These are phyloP conservation scores for Sylvietta virens DNA, from an alignment of 2,113 vertebrate species.

Conservation along the genomic window DNA sequence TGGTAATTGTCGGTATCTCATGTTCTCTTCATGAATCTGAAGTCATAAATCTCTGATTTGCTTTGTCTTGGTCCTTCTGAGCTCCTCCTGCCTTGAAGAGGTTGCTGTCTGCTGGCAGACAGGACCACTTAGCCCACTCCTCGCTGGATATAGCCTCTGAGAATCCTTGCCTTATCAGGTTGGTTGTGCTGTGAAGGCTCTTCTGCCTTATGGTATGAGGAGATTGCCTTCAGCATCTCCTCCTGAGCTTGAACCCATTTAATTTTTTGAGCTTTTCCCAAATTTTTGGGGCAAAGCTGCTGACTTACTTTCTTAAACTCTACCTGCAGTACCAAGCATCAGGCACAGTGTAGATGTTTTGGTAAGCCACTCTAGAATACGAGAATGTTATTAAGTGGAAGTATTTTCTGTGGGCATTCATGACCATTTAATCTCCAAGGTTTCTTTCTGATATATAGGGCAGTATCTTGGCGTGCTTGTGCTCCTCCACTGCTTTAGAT, in stretches of 20 bases:
- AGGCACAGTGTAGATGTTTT: background rate
- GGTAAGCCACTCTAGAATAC: background rate
- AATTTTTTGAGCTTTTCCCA: background rate
- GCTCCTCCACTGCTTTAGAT: background rate
- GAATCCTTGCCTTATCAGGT: background rate
- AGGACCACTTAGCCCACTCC: background rate
- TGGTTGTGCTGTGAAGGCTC: background rate
- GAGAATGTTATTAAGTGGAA: background rate
- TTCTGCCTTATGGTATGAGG: background rate
- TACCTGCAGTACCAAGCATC: background rate
- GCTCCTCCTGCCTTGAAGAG: background rate
- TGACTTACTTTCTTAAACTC: background rate
- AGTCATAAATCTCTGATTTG: background rate
- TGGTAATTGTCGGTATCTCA: background rate
- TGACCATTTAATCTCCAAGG: background rate
- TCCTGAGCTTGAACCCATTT: background rate
- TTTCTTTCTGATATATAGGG: background rate
- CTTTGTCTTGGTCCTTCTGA: background rate
- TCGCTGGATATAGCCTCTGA: background rate
- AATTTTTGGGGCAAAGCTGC: background rate
- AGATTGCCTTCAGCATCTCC: fast-evolving
- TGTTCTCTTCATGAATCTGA: background rate
- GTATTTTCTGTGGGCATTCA: background rate
- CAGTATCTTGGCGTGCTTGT: background rate
- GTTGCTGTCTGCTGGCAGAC: background rate